Base-by-base conservation (phyloP, 2,888 invertebrate genomes). In the Hirtodrosophila trivittata region DNA sequence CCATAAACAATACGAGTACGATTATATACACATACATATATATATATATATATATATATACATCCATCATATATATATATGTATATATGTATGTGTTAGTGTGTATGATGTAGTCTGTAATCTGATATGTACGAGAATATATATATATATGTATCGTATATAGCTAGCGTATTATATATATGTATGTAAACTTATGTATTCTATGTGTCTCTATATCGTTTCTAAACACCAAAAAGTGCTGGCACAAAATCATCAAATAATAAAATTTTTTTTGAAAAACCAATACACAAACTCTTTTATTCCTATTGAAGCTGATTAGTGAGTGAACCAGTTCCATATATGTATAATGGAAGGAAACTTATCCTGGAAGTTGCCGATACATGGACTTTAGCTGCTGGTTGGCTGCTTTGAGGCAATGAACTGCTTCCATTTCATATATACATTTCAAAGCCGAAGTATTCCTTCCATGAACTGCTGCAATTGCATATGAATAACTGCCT, bases 211-310 rank as follows among this genome's bases (percentile, higher is more conserved):
- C 66, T 83, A 77, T 73, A 84, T 77, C 65, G 81, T 80, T 84
- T 81, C 62, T 70, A 75, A 70, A 82, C 88, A 89, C 88, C 88
- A 88, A 89, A 88, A 89, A 89, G 89, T 89, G 88, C 88, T 89
- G 88, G 89, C 89, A 89, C 89, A 88, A 74, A 59, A 81, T 66
- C 65, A 85, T 81, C 45, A 64, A 70, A 66, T 59, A 66, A 75
- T 66, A 73, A 70, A 85, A 81, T 63, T 65, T 84, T 81, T 81
- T 65, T 77, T 83, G 75, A 77, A 81, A 77, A 77, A 74, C 67
- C 55, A 75, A 57, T 51, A 12, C 2, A 21, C 18, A 21, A 21
- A 21, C 2, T 5, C 0, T 14, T 10, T 21, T 3, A 32, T 21
- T 21, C 5, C 5, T 21, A 21, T 21, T 21, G n/a, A n/a, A n/a